These are phyloP conservation scores for Coremacera marginata DNA, from an alignment of 2,888 invertebrate genomes.

Conservation along the genomic window DNA sequence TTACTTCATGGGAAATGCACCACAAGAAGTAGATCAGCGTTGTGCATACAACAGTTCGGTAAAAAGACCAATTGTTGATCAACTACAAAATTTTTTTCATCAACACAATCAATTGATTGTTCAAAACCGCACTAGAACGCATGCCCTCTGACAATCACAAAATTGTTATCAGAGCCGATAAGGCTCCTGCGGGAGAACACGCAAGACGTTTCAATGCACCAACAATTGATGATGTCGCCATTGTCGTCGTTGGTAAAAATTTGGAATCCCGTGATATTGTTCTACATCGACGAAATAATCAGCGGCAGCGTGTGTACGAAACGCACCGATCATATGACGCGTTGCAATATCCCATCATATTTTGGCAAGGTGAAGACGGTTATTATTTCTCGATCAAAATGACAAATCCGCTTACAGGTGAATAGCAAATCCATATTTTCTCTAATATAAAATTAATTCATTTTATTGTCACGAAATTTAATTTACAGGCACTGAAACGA, in stretches of 20 bases:
- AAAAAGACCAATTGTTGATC: conserved; percentile 18
- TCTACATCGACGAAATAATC: conserved; percentile 24
- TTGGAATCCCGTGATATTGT: conserved; percentile 34
- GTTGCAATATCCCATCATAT: conserved; percentile 38
- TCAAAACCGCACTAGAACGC: conserved; percentile 14
- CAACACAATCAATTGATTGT: conserved; percentile 36
- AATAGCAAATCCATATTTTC: conserved; percentile 9
- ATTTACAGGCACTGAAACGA: conserved; percentile 28
- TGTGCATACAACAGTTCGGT: background rate
- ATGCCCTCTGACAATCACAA: conserved; percentile 36
- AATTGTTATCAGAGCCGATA: conserved; percentile 41
- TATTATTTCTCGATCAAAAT: conserved; percentile 38
- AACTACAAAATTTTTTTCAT: conserved; percentile 31
- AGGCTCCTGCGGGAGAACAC: conserved; percentile 38
- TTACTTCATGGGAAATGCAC: conserved; percentile 34
- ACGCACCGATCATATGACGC: conserved; percentile 42
- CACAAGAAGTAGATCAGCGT: conserved; percentile 1
- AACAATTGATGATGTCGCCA: conserved; percentile 30
- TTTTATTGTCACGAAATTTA: background rate
- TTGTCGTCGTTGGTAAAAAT: conserved; percentile 37
- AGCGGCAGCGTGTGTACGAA: conserved; percentile 36
- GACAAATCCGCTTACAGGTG: conserved; percentile 10
- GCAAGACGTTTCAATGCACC: conserved; percentile 37
- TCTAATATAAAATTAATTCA: background rate
- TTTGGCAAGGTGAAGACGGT: conserved; percentile 40